A percentile compares a stretch with the other conserved stretches of the same genome.
Conservation (phyloP, 2,888 invertebrate genomes). For the Eupithecia centaureata region DNA sequence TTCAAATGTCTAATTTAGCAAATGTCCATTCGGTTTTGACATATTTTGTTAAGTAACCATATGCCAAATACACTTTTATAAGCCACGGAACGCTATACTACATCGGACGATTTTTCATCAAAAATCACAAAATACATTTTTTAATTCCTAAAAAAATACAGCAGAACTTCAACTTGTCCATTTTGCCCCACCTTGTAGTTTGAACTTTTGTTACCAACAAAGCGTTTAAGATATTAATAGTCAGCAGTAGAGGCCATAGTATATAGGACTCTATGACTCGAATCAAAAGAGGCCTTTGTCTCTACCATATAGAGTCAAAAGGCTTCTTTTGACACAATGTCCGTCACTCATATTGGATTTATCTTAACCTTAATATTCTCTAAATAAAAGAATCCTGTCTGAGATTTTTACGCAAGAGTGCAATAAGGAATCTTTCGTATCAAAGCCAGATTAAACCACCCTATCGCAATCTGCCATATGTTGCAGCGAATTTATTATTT, state of each 20-base stretch:
- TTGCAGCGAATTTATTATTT: constrained; percentile 80
- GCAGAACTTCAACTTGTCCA: too few relatives aligned
- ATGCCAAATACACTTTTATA: too few relatives aligned
- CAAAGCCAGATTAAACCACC: constrained; percentile 15
- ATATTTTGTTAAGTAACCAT: too few relatives aligned
- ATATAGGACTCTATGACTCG: too few relatives aligned
- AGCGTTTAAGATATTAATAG: background rate
- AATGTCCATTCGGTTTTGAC: too few relatives aligned
- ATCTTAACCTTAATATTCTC: background rate
- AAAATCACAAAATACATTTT: too few relatives aligned
- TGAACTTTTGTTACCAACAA: background rate
- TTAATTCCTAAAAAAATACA: too few relatives aligned
- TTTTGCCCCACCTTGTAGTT: too few relatives aligned
- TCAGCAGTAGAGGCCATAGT: background rate
- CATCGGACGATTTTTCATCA: too few relatives aligned
- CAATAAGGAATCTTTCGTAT: constrained; percentile 9
- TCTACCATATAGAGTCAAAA: background rate
- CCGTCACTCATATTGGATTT: background rate
- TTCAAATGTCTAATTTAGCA: too few relatives aligned
- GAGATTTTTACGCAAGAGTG: constrained; percentile 12
- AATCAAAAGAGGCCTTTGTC: too few relatives aligned
- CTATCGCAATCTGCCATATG: constrained; percentile 70
- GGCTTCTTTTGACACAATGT: background rate
- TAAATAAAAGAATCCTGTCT: background rate
- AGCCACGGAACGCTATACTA: too few relatives aligned